These are phyloP conservation scores for Stichodactyla helianthus DNA, from an alignment of 64 coral and sea anemone genomes.

Conservation along the genomic window DNA sequence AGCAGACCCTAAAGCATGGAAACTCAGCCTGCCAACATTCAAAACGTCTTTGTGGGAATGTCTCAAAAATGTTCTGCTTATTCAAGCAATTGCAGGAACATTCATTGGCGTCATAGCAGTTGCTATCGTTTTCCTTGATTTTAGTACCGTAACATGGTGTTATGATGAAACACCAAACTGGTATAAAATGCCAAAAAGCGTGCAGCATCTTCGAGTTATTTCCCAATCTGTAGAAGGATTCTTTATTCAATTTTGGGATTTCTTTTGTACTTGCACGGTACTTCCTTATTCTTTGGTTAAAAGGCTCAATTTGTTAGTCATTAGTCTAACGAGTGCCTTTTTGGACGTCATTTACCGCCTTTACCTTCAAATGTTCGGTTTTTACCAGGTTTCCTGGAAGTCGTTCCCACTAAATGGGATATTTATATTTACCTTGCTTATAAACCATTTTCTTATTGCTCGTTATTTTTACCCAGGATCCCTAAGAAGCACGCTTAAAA, in stretches of 20 bases:
- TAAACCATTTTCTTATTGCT: conserved; percentile 55
- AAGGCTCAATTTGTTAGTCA: conserved; percentile 53
- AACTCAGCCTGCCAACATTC: conserved; percentile 27
- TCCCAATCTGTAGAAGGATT: conserved; percentile 26
- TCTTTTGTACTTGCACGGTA: conserved; percentile 27
- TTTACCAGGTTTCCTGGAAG: conserved; percentile 55
- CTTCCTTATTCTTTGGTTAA: conserved; percentile 51
- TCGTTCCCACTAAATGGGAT: conserved; percentile 60
- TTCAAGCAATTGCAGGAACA: conserved; percentile 32
- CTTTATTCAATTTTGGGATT: conserved; percentile 50
- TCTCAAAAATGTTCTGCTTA: conserved; percentile 18
- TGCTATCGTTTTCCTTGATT: conserved; percentile 44
- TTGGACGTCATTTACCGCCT: conserved; percentile 56
- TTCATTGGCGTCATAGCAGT: conserved; percentile 43
- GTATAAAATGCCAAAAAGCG: conserved; percentile 26
- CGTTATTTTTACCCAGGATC: conserved; percentile 9
- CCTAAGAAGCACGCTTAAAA: conserved; percentile 23
- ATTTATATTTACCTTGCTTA: conserved; percentile 11
- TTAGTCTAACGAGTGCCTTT: conserved; percentile 60
- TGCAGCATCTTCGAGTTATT: conserved; percentile 55
- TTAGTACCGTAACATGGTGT: conserved; percentile 54
- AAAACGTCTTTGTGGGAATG: conserved; percentile 5
- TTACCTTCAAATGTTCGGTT: conserved; percentile 54
- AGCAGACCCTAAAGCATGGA: conserved; percentile 36
- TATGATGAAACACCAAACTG: conserved; percentile 52